Evolutionary conservation across 2,113 vertebrate species (phyloP), one percentile per base, ranked within the genome.

Genomic region (Crotalus horridus): DNA sequence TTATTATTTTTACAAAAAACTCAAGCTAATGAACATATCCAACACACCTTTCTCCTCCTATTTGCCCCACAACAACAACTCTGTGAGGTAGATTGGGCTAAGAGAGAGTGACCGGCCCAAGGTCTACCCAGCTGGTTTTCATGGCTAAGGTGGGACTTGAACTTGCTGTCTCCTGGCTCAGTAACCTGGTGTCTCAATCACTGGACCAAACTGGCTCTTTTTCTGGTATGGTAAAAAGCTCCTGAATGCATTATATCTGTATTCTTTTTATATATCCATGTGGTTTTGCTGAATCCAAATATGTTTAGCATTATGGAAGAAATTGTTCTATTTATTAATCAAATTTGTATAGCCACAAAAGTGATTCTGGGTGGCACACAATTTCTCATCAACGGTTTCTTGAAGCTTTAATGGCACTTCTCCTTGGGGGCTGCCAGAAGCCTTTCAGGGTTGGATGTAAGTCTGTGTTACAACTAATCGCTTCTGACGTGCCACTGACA

Each of bases 401-500:
- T 21, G 56, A 48, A 64, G 46, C 39, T 54, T n/a, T 54, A 54
- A 29, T 53, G 46, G 58, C 86, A 24, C 74, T 90, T 61, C 6
- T 61, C 89, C 81, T 48, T 54, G 56, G 74, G 59, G 89, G 46
- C 29, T 53, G 92, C 56, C 58, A 24, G 33, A 26, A 58, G 81
- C 81, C 59, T 54, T 39, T 54, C 54, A 55, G 55, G 39, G 53
- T 90, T 48, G 55, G 46, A 33, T 90, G 74, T 93, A 13, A 54
- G 46, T 43, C 89, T 90, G 81, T n/a, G 81, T 54, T 54, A 43
- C 55, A 87, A 58, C 56, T 93, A 90, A 93, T 90, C 51, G 33
- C 48, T 93, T 87, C 89, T 90, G 92, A 89, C 89, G 87, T 90
- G 55, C 92, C 56, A 90, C 13, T 69, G 92, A 87, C 74, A 87